A percentile compares a stretch with the other conserved stretches of the same genome.
These are phyloP conservation scores for Semnornis frantzii DNA, from an alignment of 2,113 vertebrate genomes.

Conservation along the genomic window DNA sequence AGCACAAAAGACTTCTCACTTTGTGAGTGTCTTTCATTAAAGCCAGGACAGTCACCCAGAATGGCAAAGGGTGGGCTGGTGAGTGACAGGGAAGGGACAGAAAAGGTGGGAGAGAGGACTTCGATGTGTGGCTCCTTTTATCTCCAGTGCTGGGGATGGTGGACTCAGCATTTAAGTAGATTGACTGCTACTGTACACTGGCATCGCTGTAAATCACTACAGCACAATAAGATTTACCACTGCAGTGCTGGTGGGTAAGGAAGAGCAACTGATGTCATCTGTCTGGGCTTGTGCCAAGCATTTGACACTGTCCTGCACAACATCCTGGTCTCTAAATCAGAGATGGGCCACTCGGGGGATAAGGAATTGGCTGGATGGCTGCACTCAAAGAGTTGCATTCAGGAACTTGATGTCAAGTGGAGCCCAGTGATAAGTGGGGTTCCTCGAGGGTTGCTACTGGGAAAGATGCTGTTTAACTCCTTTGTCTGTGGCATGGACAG, in stretches of 20 bases:
- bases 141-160: neutral
- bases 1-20: neutral
- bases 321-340: neutral
- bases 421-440: neutral
- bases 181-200: neutral
- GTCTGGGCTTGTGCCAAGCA: neutral
- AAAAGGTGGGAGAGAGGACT: neutral
- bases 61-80: neutral
- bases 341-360: neutral
- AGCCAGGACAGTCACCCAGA: neutral
- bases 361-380: neutral
- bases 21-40: neutral
- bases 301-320: neutral
- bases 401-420: neutral
- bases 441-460: neutral
- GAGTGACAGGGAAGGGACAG: neutral
- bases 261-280: neutral
- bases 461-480: neutral
- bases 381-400: neutral
- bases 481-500: neutral
- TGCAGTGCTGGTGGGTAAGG: neutral
- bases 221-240: neutral
- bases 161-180: neutral
- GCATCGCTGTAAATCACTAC: neutral
- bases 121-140: neutral